A percentile compares a stretch with the other conserved stretches of the same genome.
phyloP scores from a whole-genome alignment of 2,797 vertebrate genomes.

The Podargus strigoides region DNA sequence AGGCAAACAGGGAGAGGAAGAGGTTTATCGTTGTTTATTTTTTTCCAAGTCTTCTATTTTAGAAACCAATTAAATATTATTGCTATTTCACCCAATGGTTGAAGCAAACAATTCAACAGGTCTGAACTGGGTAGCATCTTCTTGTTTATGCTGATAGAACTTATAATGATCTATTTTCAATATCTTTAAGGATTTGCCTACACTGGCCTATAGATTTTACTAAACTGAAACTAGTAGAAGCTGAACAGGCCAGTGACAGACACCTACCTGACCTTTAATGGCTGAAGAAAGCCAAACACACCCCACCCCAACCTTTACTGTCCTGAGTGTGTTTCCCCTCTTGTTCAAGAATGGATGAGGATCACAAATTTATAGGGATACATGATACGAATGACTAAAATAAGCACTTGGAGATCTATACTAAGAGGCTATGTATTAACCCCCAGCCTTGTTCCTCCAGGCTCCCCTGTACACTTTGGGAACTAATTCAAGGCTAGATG shows the following conservation, averaged over 20 bases:
- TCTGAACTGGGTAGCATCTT: neutral
- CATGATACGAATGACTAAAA: neutral
- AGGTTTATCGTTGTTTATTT: neutral
- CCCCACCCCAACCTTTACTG: neutral
- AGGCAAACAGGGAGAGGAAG: neutral
- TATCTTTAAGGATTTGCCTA: neutral
- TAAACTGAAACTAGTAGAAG: neutral
- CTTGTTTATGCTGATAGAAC: neutral
- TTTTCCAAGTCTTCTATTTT: neutral
- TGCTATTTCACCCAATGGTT: neutral
- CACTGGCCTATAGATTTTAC: neutral
- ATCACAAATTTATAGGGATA: neutral
- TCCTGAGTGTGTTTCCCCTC: neutral
- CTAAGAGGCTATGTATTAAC: neutral
- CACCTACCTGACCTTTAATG: neutral
- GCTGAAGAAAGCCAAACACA: neutral
- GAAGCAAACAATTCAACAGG: conserved; percentile 16
- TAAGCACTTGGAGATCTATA: neutral
- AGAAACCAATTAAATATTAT: conserved; percentile 4
- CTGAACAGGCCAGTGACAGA: neutral
- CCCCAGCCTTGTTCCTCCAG: neutral
- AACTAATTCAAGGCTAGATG: neutral
- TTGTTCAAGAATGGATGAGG: neutral
- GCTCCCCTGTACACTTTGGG: neutral
- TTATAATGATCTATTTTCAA: neutral